Conservation (phyloP, 2,113 vertebrate species). For the Alethe castanea region DNA sequence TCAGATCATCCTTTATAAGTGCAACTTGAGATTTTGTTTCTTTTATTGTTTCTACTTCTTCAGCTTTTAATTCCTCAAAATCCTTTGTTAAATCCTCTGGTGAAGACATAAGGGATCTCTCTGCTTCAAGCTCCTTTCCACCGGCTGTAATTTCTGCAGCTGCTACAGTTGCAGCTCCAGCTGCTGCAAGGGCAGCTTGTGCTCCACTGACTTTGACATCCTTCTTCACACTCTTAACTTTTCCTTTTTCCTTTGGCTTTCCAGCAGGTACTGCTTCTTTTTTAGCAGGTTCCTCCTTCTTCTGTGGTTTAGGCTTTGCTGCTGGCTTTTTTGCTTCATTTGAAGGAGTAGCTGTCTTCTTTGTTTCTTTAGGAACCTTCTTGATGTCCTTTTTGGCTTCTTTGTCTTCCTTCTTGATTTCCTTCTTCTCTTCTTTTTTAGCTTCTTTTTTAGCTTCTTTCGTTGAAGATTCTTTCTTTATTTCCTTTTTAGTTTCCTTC, state of each 20-base stretch:
- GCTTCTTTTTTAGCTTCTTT: slow-evolving; percentile 83
- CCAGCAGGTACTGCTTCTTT: slow-evolving; percentile 75
- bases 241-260: slow-evolving; percentile 88
- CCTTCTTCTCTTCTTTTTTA: slow-evolving; percentile 84
- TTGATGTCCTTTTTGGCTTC: slow-evolving; percentile 85
- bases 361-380: slow-evolving; percentile 82
- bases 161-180: neutral
- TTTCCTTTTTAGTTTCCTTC: slow-evolving; percentile 75
- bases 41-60: slow-evolving; percentile 77
- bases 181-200: slow-evolving; percentile 51
- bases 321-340: slow-evolving; percentile 79
- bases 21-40: slow-evolving; percentile 71
- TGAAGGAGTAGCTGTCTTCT: slow-evolving; percentile 73
- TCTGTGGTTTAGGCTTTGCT: slow-evolving; percentile 85
- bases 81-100: slow-evolving; percentile 96
- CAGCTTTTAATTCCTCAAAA: slow-evolving; percentile 89
- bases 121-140: slow-evolving; percentile 77
- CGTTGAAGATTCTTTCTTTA: slow-evolving; percentile 80
- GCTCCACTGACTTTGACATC: slow-evolving; percentile 74
- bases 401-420: slow-evolving; percentile 88
- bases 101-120: slow-evolving; percentile 91
- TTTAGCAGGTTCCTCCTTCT: slow-evolving; percentile 83
- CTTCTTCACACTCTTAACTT: slow-evolving; percentile 83
- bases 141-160: slow-evolving; percentile 24
- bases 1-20: slow-evolving; percentile 68